A percentile compares a stretch with the other conserved stretches of the same genome.
phyloP scores from a whole-genome alignment of 1,140 invertebrate genomes.

The Drosophila seguyi region DNA sequence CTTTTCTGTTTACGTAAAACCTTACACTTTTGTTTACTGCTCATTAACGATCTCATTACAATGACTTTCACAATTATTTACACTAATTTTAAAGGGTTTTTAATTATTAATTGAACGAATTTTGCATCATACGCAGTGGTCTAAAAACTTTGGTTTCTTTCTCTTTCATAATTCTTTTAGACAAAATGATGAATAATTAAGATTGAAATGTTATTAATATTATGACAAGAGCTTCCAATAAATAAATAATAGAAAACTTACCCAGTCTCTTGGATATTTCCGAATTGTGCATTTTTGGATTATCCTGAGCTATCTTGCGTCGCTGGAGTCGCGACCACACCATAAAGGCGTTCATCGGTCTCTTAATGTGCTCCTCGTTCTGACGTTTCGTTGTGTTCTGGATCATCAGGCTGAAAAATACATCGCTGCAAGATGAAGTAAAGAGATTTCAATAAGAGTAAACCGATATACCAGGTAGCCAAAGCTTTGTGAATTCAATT shows the following conservation, averaged over 20 bases:
- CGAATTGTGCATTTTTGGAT: constrained; percentile 99
- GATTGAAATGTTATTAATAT: not conserved
- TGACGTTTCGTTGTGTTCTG: constrained; percentile 83
- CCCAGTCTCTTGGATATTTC: constrained; percentile 98
- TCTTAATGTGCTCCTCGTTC: constrained; percentile 88
- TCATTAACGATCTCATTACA: not conserved
- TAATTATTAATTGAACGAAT: no score
- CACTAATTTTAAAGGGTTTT: no score
- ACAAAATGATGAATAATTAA: not conserved
- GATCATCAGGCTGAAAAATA: constrained; percentile 84
- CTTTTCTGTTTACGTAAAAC: no score
- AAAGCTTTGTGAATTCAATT: not conserved
- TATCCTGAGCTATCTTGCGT: constrained; percentile 97
- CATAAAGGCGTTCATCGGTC: constrained; percentile 93
- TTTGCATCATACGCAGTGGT: not conserved
- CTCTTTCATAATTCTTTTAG: not conserved
- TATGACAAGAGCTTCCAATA: not conserved
- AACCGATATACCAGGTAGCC: no score
- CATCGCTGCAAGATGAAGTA: constrained; percentile 59
- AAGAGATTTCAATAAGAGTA: constrained; percentile 1
- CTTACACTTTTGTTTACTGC: not conserved
- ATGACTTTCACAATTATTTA: not conserved
- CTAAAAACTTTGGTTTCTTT: not conserved
- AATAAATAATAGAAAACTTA: constrained; percentile 85
- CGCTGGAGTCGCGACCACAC: constrained; percentile 94